phyloP scores from a whole-genome alignment of 2,797 vertebrate species.

The Clarias pachynema region DNA sequence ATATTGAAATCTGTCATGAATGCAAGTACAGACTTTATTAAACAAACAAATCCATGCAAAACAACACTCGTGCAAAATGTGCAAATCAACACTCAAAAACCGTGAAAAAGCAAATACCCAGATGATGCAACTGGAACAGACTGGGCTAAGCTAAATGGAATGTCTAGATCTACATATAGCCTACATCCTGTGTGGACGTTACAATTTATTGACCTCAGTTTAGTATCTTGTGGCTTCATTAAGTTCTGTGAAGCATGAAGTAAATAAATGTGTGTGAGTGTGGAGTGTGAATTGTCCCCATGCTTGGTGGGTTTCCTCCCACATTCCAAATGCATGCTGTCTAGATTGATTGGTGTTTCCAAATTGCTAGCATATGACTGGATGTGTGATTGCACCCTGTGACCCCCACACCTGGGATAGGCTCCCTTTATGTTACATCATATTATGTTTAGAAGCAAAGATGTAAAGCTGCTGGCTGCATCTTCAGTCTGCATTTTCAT shows the following conservation, averaged over 20 bases:
- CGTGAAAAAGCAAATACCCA: neutral
- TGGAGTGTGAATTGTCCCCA: too few species aligned
- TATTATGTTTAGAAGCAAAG: neutral
- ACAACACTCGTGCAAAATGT: neutral
- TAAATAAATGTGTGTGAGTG: neutral
- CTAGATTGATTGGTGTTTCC: too few species aligned
- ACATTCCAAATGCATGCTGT: too few species aligned
- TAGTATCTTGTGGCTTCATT: slow-evolving; percentile 4
- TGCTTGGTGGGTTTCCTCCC: too few species aligned
- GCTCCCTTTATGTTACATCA: neutral
- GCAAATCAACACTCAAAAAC: neutral
- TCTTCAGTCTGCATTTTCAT: neutral
- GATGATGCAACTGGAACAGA: neutral
- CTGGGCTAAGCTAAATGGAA: neutral
- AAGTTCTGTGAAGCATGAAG: neutral
- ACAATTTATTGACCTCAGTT: neutral
- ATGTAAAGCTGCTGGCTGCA: neutral
- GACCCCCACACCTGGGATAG: too few species aligned
- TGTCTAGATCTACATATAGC: neutral
- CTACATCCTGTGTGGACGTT: neutral
- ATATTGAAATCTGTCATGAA: neutral
- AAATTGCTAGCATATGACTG: too few species aligned
- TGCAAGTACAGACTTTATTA: neutral
- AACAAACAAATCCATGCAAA: neutral
- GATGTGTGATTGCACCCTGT: too few species aligned